Base-by-base conservation (phyloP, 1,140 invertebrate species). In the Cherax destructor region DNA sequence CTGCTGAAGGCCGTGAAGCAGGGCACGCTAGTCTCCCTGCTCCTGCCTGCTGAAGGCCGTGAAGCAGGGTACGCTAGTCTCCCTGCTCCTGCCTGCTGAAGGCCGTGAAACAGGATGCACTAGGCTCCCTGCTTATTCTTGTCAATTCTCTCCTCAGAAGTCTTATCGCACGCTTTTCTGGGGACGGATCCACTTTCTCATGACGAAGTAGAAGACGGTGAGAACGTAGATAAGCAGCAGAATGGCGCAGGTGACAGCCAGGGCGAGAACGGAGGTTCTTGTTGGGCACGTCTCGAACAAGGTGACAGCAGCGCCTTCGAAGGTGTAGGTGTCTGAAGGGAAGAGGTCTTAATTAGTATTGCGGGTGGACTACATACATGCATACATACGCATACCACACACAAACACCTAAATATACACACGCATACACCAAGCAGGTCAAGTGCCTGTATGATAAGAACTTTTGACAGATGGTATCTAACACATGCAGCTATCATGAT, bases 201-300 rank as follows among this genome's bases (percentile, higher is more conserved):
- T 97, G 95, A 97, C 97, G 95, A 98, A 98, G 94, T 97, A 97
- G 95, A 98, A 98, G 92, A 98, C 95, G 49, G 97, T 98, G 85
- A 97, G 97, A 93, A 98, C 96, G 95, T 99, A 99, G 24, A 99
- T 96, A n/a, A 99, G 96, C 69, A 98, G 96, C 89, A 99, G 95
- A 65, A 99, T 95, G 69, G 97, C 97, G 94, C 98, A 98, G 74
- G 97, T 98, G 1, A 99, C 97, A 83, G 97, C 97, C 76, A 99
- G 95, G 3, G 97, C 97, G 77, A 99, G 94, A 3, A 99, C 97
- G 6, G 98, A 98, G 41, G 97, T 97, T 94, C 97, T 98, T 88
- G 97, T 98, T 41, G 98, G 97, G 94, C 98, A 99, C 4, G 92
- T 93, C 77, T 93, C 92, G 74, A 93, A 93, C 10, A 93, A 74